Base-by-base conservation (phyloP, 2,888 invertebrate species). In the Spilarctia lutea region DNA sequence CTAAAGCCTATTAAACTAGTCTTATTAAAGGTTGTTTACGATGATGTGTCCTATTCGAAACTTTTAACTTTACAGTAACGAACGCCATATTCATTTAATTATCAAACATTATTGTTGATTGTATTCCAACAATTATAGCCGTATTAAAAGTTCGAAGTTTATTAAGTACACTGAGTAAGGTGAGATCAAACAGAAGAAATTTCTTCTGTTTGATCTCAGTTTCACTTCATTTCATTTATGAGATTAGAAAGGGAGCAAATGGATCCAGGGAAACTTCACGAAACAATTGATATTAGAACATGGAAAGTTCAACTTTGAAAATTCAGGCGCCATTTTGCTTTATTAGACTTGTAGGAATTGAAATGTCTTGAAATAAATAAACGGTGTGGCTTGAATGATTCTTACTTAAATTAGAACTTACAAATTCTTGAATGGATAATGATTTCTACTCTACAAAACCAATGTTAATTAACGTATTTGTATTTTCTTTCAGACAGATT, bases 221-320 rank as follows among this genome's bases (percentile, higher is more conserved):
- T 63, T 63, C 30, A 63, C 30, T 63, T 63, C 63, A 30, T 63
- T 63, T 63, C 30, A 63, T 63, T 63, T 18, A 63, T 63, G 30
- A 63, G 63, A 63, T 63, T 63, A 30, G 30, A 30, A 18, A 81
- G 75, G 73, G 79, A 81, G 48, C 63, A 83, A 75, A 56, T 81
- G 71, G 65, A 72, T 16, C 27, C 18, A n/a, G 13, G 52, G 56
- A 33, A 56, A 67, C 42, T 56, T 52, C 52, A 63, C 18, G 30
- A 16, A 63, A 30, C 63, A 18, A 30, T 63, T 63, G 63, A 30
- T 30, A 30, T 63, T 18, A 7, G 63, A 63, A 63, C 30, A 63
- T 18, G 18, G 35, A 18, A 63, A 63, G 30, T 63, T 30, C 16
- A 27, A 63, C 27, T 63, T 63, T 2, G 30, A 30, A 27, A 63